Evolutionary conservation across 2,797 vertebrate species (phyloP).

Genomic region (Poecilia picta): DNA sequence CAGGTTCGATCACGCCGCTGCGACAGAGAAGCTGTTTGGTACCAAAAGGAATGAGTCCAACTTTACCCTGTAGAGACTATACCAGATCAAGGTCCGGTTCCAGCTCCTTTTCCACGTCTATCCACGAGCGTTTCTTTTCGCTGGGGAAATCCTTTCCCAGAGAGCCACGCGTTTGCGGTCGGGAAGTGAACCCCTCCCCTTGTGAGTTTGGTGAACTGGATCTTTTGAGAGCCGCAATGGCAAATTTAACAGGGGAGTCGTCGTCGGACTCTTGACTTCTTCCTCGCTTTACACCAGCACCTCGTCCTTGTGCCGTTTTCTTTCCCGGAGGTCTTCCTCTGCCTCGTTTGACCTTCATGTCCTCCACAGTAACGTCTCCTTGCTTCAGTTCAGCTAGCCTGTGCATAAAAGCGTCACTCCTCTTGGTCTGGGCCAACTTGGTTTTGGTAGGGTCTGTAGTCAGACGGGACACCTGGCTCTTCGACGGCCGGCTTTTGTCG

Average conservation of each 20-base stretch:
- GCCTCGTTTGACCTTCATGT: conserved; percentile 21
- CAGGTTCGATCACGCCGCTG: conserved; percentile 1
- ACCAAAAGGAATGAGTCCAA: conserved; percentile 35
- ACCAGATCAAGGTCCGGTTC: conserved; percentile 55
- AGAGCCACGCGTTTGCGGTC: conserved; percentile 65
- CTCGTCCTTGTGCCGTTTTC: neutral
- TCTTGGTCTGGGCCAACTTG: neutral
- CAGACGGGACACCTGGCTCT: neutral
- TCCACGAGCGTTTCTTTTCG: conserved; percentile 75
- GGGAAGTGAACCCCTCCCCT: accelerated
- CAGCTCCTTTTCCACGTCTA: conserved; percentile 70
- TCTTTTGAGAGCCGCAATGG: neutral
- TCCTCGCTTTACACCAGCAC: neutral
- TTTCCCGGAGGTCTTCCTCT: conserved; percentile 63
- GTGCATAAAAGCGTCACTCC: neutral
- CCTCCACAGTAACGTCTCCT: neutral
- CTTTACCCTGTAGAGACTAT: conserved; percentile 21
- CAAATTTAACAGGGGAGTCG: neutral
- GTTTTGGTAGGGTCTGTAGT: accelerated
- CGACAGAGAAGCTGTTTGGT: conserved; percentile 34
- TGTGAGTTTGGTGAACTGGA: accelerated
- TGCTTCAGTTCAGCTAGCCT: neutral
- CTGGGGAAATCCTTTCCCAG: conserved; percentile 78
- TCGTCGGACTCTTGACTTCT: neutral
- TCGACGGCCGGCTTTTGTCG: conserved; percentile 45